A percentile compares a stretch with the other conserved stretches of the same genome.
Evolutionary conservation across 2,797 vertebrate genomes (phyloP).

Genomic region (Margarornis squamiger): DNA sequence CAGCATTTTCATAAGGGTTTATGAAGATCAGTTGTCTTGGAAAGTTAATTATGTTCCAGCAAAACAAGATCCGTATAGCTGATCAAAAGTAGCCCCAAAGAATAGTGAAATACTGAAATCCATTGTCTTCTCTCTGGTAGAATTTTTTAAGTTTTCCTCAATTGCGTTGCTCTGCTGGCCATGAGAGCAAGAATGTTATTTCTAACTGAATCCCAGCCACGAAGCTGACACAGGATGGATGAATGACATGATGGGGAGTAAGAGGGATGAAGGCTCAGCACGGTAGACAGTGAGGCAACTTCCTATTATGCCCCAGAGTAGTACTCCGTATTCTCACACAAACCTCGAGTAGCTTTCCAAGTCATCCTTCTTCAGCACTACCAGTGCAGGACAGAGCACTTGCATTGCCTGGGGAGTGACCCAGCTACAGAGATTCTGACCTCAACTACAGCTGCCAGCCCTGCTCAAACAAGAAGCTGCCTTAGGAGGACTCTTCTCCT

Average conservation of each 20-base stretch:
- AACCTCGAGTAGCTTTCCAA: not conserved
- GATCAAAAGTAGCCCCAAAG: not conserved
- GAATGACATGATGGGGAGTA: not conserved
- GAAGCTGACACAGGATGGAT: not conserved
- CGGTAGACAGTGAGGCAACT: not conserved
- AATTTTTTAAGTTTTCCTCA: not conserved
- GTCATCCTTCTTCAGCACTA: not conserved
- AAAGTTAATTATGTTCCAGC: not conserved
- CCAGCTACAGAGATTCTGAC: not conserved
- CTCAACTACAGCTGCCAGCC: not conserved
- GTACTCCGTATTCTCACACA: not conserved
- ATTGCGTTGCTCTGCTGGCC: not conserved
- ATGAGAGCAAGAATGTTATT: not conserved
- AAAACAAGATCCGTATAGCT: not conserved
- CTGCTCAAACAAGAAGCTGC: not conserved
- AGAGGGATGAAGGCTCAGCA: not conserved
- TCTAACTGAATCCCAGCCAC: not conserved
- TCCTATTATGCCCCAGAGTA: not conserved
- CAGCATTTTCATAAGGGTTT: not conserved
- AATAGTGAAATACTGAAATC: not conserved
- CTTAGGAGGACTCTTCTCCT: not conserved
- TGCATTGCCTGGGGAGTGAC: not conserved
- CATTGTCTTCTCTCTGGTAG: not conserved
- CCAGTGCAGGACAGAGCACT: not conserved
- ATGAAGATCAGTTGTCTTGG: not conserved